Evolutionary conservation across 2,797 vertebrate species (phyloP).

Genomic region (Lithobates pipiens): DNA sequence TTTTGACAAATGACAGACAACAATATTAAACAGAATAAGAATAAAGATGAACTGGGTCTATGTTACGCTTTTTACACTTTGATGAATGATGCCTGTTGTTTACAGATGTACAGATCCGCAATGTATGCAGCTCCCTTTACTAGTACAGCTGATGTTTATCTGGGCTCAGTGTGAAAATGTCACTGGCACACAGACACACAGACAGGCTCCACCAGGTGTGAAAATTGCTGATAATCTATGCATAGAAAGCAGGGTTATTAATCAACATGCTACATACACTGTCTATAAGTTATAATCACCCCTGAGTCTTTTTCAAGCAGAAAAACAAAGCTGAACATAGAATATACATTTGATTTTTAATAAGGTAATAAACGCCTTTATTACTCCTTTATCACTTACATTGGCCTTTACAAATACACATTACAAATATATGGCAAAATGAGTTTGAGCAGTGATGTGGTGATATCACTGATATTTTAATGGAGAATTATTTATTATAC

Average conservation of each 20-base stretch:
- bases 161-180: conserved; percentile 1
- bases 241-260: conserved; percentile 6
- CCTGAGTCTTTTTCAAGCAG: too few species aligned
- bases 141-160: conserved; percentile 18
- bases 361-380: too few species aligned
- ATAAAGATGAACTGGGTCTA: neutral
- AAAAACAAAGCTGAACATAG: too few species aligned
- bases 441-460: too few species aligned
- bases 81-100: conserved; percentile 1
- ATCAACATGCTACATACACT: neutral
- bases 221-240: conserved; percentile 26
- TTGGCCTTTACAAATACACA: too few species aligned
- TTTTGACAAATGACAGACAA: neutral
- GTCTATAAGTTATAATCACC: neutral
- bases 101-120: neutral
- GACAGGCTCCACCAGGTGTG: neutral
- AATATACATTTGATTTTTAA: too few species aligned
- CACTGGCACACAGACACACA: conserved; percentile 18
- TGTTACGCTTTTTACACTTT: neutral
- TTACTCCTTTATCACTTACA: too few species aligned
- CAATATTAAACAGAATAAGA: neutral
- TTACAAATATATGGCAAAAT: too few species aligned
- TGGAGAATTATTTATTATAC: too few species aligned
- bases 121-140: neutral
- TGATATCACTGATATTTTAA: too few species aligned